These are phyloP conservation scores for Mamestra brassicae DNA, from an alignment of 2,888 invertebrate species.

Conservation along the genomic window DNA sequence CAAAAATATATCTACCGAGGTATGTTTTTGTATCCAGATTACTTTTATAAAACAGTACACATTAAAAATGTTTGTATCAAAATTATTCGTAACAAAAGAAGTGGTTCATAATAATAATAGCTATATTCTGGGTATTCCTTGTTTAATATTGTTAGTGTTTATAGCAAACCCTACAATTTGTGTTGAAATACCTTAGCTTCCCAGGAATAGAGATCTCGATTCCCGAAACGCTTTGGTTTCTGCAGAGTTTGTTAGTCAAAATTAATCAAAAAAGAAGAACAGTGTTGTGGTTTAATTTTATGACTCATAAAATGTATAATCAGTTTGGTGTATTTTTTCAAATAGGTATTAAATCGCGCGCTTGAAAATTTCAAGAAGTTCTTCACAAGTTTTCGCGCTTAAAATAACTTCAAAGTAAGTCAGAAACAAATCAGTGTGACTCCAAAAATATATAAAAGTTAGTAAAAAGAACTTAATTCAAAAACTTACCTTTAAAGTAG, in stretches of 20 bases:
- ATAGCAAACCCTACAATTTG: not conserved
- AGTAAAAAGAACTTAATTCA: conserved; percentile 20
- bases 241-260: too few relatives aligned
- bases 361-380: not conserved
- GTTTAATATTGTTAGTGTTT: not conserved
- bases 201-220: not conserved
- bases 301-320: too few relatives aligned
- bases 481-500: conserved; percentile 77
- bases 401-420: conserved; percentile 23
- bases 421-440: conserved; percentile 17
- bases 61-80: not conserved
- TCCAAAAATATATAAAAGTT: conserved; percentile 3
- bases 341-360: not conserved
- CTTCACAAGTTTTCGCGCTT: conserved; percentile 6
- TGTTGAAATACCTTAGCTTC: not conserved
- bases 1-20: not conserved
- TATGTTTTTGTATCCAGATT: not conserved
- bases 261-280: too few relatives aligned
- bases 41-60: not conserved
- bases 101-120: not conserved
- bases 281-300: too few relatives aligned
- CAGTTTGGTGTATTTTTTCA: not conserved
- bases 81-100: not conserved
- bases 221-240: too few relatives aligned
- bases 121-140: not conserved